Percentiles rank a stretch among this genome's conserved stretches.
Conservation (phyloP, 2,113 vertebrate species). For the Sardina pilchardus region DNA sequence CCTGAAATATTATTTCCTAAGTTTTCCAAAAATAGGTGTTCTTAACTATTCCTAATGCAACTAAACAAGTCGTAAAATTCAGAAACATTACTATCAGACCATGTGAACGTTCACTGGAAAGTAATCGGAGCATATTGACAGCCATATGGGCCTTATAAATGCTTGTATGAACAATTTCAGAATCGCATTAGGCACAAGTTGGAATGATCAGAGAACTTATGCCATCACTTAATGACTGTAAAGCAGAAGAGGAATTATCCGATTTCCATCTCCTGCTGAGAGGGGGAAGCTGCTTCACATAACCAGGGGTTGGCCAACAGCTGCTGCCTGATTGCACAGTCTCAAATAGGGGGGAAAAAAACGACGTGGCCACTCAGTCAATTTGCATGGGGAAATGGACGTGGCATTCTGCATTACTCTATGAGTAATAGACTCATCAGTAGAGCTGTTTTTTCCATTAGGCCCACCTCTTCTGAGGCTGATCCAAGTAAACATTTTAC, state of each 20-base stretch:
- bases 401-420: too few relatives aligned
- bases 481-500: neutral
- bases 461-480: too few relatives aligned
- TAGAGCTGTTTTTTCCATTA: too few relatives aligned
- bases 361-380: neutral
- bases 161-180: neutral
- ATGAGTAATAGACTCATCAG: too few relatives aligned
- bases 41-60: neutral
- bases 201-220: neutral
- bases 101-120: neutral
- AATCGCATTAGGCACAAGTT: neutral
- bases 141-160: constrained; percentile 1
- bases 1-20: neutral
- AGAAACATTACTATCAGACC: neutral
- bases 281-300: too few relatives aligned
- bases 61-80: neutral
- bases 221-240: neutral
- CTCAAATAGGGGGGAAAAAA: neutral
- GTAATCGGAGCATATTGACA: neutral
- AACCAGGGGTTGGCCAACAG: neutral
- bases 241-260: neutral
- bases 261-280: neutral
- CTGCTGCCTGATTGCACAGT: neutral
- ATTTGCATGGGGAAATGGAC: too few relatives aligned
- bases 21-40: neutral